phyloP scores from a whole-genome alignment of 2,888 invertebrate genomes.

The Strigamia transsilvanica region DNA sequence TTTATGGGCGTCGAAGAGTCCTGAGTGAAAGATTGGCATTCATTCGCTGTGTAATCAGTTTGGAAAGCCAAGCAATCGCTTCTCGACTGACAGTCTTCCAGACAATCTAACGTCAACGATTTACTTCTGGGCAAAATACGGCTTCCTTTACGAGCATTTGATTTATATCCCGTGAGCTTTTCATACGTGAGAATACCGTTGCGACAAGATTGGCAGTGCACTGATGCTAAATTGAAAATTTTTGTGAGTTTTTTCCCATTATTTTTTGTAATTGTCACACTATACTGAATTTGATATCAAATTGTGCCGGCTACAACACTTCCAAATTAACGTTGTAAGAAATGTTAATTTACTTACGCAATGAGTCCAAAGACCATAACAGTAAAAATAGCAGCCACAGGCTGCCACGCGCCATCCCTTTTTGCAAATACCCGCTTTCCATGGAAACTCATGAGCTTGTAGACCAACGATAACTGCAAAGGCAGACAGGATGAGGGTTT shows the following conservation, averaged over 20 bases:
- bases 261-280: no score
- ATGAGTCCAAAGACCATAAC: background rate
- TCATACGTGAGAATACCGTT: constrained; percentile 19
- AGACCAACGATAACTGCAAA: background rate
- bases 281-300: no score
- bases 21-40: constrained; percentile 48
- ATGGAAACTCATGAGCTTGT: constrained; percentile 12
- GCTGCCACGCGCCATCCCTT: constrained; percentile 45
- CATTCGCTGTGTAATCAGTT: constrained; percentile 6
- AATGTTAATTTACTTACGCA: background rate
- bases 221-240: background rate
- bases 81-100: constrained; percentile 10
- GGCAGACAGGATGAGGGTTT: constrained; percentile 15
- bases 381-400: constrained; percentile 31
- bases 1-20: constrained; percentile 11
- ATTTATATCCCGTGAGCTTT: constrained; percentile 42
- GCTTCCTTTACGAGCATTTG: constrained; percentile 5
- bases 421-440: constrained; percentile 17
- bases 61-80: background rate
- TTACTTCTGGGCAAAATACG: background rate
- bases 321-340: no score
- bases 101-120: constrained; percentile 6
- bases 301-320: no score
- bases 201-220: background rate
- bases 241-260: background rate